phyloP scores from a whole-genome alignment of 2,797 vertebrate species.

The Hirundo rustica region DNA sequence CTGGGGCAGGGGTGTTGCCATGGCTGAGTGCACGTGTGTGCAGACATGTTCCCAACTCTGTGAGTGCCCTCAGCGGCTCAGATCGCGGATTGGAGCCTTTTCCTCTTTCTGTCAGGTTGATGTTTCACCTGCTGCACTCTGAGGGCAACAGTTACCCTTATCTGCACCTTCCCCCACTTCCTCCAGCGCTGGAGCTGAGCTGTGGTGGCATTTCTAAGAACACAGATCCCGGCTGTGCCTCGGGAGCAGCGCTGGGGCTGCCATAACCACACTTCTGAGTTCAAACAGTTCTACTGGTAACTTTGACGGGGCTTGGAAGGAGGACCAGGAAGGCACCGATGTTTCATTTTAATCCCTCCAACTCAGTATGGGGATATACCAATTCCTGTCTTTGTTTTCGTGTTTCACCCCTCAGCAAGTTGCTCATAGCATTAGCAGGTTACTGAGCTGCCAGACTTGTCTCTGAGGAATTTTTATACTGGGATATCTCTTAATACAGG shows the following conservation, averaged over 20 bases:
- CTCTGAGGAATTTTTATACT: background rate
- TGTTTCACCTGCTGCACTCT: background rate
- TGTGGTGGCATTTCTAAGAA: background rate
- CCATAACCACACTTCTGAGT: background rate
- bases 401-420: background rate
- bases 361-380: accelerated
- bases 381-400: background rate
- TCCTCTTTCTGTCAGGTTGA: background rate
- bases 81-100: background rate
- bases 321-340: background rate
- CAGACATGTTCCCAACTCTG: background rate
- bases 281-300: background rate
- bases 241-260: background rate
- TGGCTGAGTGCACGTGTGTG: background rate
- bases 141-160: slow-evolving; percentile 21
- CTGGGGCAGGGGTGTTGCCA: background rate
- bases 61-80: background rate
- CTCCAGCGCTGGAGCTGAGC: background rate
- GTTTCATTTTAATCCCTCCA: background rate
- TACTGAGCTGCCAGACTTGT: background rate
- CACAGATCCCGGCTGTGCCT: accelerated
- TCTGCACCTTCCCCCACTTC: slow-evolving; percentile 20
- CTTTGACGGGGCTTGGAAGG: background rate
- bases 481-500: background rate
- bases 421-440: background rate